Evolutionary conservation across 1,140 invertebrate species (phyloP).

Genomic region (Apis dorsata): DNA sequence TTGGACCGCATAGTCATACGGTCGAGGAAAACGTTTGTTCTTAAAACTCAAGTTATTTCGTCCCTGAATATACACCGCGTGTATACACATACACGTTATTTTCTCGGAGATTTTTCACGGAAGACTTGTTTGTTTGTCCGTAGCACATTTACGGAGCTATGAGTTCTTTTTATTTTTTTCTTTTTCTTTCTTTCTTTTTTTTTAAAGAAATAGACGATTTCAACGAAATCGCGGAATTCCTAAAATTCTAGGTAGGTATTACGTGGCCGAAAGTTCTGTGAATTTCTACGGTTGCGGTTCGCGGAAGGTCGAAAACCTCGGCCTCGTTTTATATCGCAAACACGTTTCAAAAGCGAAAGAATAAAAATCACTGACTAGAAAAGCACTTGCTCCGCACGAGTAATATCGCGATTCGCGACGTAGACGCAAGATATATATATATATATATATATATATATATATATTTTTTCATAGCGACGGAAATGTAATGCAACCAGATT

Average conservation of each 20-base stretch:
- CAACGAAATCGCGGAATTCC: conserved; percentile 1
- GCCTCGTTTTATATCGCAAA: conserved; percentile 14
- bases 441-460: no score
- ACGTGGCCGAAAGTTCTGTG: conserved; percentile 8
- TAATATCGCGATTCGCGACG: not conserved
- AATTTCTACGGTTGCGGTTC: conserved; percentile 7
- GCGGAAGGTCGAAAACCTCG: not conserved
- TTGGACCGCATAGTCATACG: not conserved
- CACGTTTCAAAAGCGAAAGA: conserved; percentile 21
- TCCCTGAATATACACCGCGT: no score
- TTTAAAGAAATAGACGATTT: conserved; percentile 13
- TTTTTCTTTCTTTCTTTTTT: not conserved
- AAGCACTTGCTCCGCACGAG: not conserved
- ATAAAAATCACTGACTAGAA: conserved; percentile 19
- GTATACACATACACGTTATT: not conserved
- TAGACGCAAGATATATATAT: not conserved
- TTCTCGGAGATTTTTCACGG: not conserved
- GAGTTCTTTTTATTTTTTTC: not conserved
- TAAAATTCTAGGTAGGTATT: not conserved
- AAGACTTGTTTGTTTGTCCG: conserved; percentile 16
- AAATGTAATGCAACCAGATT: not conserved
- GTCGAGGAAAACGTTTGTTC: not conserved
- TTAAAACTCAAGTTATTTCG: not conserved
- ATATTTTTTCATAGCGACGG: not conserved
- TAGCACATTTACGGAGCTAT: conserved; percentile 8